Evolutionary conservation across 2,113 vertebrate genomes (phyloP).

Genomic region (Mastomys coucha): DNA sequence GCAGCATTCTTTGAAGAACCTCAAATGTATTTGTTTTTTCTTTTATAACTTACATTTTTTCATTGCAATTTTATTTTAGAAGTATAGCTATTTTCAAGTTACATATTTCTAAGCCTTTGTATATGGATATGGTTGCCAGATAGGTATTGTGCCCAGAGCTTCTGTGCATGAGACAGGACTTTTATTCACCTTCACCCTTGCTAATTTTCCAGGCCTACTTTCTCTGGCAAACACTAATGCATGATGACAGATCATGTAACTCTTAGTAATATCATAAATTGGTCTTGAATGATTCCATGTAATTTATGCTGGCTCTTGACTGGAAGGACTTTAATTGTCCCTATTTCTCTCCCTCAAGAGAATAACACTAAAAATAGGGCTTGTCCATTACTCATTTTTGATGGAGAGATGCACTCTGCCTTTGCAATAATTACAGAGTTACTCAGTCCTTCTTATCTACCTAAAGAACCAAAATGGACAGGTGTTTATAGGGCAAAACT

Average conservation of each 20-base stretch:
- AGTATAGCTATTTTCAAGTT: background rate
- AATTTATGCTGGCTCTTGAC: conserved; percentile 70
- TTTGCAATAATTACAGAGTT: conserved; percentile 20
- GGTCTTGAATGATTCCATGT: conserved; percentile 68
- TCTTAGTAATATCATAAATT: conserved; percentile 64
- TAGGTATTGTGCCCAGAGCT: background rate
- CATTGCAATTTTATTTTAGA: conserved; percentile 9
- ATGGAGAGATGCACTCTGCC: conserved; percentile 8
- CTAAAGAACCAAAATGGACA: background rate
- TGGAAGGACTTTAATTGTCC: conserved; percentile 63
- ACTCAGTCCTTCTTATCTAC: background rate
- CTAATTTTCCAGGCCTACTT: conserved; percentile 68
- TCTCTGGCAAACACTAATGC: conserved; percentile 50
- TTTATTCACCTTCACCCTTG: conserved; percentile 54
- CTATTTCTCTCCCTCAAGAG: background rate
- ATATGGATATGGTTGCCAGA: background rate
- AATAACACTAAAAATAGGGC: conserved; percentile 47
- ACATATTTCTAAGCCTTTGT: background rate
- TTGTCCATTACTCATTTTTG: conserved; percentile 12
- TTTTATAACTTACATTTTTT: background rate
- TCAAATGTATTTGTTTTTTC: background rate
- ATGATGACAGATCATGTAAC: conserved; percentile 65
- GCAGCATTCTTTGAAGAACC: background rate
- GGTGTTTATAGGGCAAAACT: background rate
- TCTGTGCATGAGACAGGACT: background rate